Evolutionary conservation across 1,140 invertebrate species (phyloP).

Genomic region (Bombus cullumanus): DNA sequence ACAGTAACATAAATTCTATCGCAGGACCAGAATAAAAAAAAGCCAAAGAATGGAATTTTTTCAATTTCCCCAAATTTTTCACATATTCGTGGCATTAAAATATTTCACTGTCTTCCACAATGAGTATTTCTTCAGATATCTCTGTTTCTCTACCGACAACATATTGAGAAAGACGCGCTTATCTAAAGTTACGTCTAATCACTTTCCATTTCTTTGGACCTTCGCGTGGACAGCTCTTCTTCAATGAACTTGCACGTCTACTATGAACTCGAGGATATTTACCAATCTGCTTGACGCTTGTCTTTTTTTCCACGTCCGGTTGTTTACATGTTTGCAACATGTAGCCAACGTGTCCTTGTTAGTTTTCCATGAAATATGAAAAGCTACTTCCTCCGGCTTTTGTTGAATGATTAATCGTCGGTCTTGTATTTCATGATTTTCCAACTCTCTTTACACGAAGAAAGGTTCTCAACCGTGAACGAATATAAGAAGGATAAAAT

Average conservation of each 20-base stretch:
- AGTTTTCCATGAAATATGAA: neutral
- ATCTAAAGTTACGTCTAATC: slow-evolving; percentile 20
- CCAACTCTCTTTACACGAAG: neutral
- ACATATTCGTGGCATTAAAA: neutral
- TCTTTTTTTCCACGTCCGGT: no score
- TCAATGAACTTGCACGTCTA: slow-evolving; percentile 35
- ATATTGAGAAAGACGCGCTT: slow-evolving; percentile 12
- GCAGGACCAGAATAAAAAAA: neutral
- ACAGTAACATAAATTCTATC: neutral
- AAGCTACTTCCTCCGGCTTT: neutral
- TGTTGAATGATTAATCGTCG: neutral
- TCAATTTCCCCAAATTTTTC: neutral
- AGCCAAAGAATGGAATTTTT: no score
- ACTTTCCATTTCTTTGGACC: slow-evolving; percentile 35
- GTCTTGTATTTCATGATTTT: no score
- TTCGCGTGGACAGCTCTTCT: slow-evolving; percentile 3
- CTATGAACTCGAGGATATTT: neutral
- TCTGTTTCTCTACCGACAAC: neutral
- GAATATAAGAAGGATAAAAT: neutral
- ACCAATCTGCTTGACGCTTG: neutral
- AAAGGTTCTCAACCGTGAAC: neutral
- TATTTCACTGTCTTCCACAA: neutral
- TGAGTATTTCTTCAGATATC: neutral
- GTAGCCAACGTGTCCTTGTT: neutral
- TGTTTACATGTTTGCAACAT: neutral